A percentile compares a stretch with the other conserved stretches of the same genome.
Conservation (phyloP, 2,888 invertebrate genomes). For the Entomobrya proxima region DNA sequence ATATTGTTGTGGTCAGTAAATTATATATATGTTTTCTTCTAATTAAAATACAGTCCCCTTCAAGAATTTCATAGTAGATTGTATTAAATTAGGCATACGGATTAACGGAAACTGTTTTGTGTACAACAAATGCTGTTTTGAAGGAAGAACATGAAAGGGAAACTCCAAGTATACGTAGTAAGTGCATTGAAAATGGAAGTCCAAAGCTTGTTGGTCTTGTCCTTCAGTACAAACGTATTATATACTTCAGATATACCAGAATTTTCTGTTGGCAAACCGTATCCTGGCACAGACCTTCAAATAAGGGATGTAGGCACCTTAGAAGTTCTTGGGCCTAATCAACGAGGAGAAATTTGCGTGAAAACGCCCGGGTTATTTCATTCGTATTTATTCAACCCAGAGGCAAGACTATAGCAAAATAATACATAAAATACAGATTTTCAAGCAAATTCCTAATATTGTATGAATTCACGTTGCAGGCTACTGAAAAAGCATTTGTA, state of each 20-base stretch:
- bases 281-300: slow-evolving; percentile 55
- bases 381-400: slow-evolving; percentile 50
- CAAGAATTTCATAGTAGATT: no score
- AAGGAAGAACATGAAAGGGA: slow-evolving; percentile 2
- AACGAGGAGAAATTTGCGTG: slow-evolving; percentile 55
- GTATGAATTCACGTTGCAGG: no score
- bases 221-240: background rate
- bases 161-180: slow-evolving; percentile 11
- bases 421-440: no score
- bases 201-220: background rate
- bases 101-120: slow-evolving; percentile 9
- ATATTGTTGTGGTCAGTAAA: slow-evolving; percentile 39
- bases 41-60: no score
- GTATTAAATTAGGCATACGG: slow-evolving; percentile 2
- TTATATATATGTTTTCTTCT: no score
- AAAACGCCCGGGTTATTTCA: slow-evolving; percentile 33
- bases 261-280: slow-evolving; percentile 53
- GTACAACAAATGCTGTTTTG: slow-evolving; percentile 3
- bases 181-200: background rate
- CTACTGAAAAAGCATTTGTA: slow-evolving; percentile 50
- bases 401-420: no score
- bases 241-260: slow-evolving; percentile 44
- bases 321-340: slow-evolving; percentile 43
- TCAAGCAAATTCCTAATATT: no score
- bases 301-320: slow-evolving; percentile 45